Conservation (phyloP, 1,140 invertebrate species). For the Zaprionus camerounensis region DNA sequence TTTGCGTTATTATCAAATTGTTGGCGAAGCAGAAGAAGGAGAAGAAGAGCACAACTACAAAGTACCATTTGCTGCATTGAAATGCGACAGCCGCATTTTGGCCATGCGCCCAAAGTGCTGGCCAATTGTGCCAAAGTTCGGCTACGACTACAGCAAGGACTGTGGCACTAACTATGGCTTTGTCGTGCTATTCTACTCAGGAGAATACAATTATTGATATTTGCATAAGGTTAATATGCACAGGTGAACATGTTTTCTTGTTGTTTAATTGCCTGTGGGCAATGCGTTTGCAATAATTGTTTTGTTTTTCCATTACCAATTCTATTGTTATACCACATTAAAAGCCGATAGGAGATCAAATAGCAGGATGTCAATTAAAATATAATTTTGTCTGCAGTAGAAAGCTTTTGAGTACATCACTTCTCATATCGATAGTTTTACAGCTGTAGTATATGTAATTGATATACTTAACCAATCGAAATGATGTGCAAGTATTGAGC, state of each 20-base stretch:
- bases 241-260: conserved; percentile 3
- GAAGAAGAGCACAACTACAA: conserved; percentile 43
- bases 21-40: conserved; percentile 33
- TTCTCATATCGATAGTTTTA: not conserved
- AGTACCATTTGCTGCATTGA: conserved; percentile 56
- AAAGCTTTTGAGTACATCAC: not conserved
- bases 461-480: no score
- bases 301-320: conserved; percentile 13
- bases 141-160: conserved; percentile 25
- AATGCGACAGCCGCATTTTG: conserved; percentile 73
- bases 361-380: not conserved
- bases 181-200: not conserved
- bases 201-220: conserved; percentile 28
- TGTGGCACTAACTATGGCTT: conserved; percentile 3
- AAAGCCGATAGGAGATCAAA: not conserved
- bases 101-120: conserved; percentile 64
- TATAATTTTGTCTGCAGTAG: not conserved
- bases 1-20: conserved; percentile 64
- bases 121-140: conserved; percentile 51
- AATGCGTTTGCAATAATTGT: conserved; percentile 36
- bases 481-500: no score
- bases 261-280: conserved; percentile 22
- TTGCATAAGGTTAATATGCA: conserved; percentile 19
- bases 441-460: not conserved
- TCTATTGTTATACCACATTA: conserved; percentile 24